Percentiles rank a stretch among this genome's conserved stretches.
Conservation (phyloP, 1,140 invertebrate species). For the Tribolium madens region DNA sequence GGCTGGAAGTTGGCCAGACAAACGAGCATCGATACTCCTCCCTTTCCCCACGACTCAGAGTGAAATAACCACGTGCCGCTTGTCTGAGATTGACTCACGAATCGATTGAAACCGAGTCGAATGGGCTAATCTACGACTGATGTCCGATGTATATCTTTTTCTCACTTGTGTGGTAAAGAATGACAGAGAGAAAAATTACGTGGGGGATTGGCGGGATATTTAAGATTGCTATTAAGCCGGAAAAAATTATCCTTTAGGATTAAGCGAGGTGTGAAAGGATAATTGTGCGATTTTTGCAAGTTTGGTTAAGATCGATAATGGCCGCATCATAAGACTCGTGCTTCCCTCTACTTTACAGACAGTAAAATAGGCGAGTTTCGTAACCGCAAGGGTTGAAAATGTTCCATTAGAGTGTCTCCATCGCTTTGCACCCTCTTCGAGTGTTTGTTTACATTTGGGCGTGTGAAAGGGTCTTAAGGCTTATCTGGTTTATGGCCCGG, state of each 20-base stretch:
- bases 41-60: slow-evolving; percentile 1
- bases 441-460: slow-evolving; percentile 28
- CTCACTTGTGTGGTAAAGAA: slow-evolving; percentile 52
- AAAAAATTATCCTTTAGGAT: slow-evolving; percentile 55
- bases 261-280: slow-evolving; percentile 16
- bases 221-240: slow-evolving; percentile 52
- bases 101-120: slow-evolving; percentile 56
- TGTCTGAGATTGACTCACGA: slow-evolving; percentile 53
- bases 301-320: slow-evolving; percentile 49
- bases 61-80: slow-evolving; percentile 46
- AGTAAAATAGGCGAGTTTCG: slow-evolving; percentile 46
- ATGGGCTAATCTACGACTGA: slow-evolving; percentile 58
- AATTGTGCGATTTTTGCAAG: slow-evolving; percentile 3
- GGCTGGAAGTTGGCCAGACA: slow-evolving; percentile 56
- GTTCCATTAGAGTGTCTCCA: slow-evolving; percentile 55
- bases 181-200: slow-evolving; percentile 53
- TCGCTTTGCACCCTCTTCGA: slow-evolving; percentile 51
- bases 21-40: not conserved
- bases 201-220: slow-evolving; percentile 65
- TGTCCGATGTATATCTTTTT: slow-evolving; percentile 47
- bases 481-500: not conserved
- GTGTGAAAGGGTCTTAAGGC: not conserved
- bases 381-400: slow-evolving; percentile 58
- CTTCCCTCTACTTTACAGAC: slow-evolving; percentile 54
- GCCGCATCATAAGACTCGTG: slow-evolving; percentile 35